A percentile compares a stretch with the other conserved stretches of the same genome.
Evolutionary conservation across 1,140 invertebrate species (phyloP).

Genomic region (Penaeus indicus): DNA sequence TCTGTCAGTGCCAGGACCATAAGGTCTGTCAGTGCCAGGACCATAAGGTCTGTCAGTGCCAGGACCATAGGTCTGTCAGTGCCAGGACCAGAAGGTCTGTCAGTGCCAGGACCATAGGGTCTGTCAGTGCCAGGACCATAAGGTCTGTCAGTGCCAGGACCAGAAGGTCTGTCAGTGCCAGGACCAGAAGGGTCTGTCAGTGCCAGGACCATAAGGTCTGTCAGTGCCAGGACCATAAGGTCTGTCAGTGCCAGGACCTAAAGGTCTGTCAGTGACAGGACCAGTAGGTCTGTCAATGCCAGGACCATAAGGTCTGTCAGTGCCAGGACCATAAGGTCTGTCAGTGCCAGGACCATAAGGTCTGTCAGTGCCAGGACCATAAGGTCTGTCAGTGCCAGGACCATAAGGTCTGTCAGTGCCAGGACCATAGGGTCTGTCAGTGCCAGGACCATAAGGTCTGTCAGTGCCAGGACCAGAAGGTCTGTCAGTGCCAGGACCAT

Average conservation of each 20-base stretch:
- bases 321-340: background rate
- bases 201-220: conserved; percentile 17
- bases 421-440: too few relatives aligned
- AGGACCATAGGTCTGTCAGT: conserved; percentile 2
- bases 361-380: too few relatives aligned
- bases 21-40: conserved; percentile 29
- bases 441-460: background rate
- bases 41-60: conserved; percentile 9
- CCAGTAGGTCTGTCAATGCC: background rate
- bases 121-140: conserved; percentile 24
- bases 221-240: conserved; percentile 27
- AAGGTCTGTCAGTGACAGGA: conserved; percentile 10
- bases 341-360: too few relatives aligned
- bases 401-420: too few relatives aligned
- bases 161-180: background rate
- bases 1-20: conserved; percentile 19
- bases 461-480: background rate
- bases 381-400: too few relatives aligned
- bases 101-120: conserved; percentile 9
- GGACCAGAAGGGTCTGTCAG: conserved; percentile 8
- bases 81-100: conserved; percentile 1
- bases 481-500: background rate
- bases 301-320: conserved; percentile 21
- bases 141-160: conserved; percentile 22
- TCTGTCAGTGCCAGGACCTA: conserved; percentile 3